Evolutionary conservation across 1,140 invertebrate species (phyloP).

Genomic region (Hylyphantes graminicola): DNA sequence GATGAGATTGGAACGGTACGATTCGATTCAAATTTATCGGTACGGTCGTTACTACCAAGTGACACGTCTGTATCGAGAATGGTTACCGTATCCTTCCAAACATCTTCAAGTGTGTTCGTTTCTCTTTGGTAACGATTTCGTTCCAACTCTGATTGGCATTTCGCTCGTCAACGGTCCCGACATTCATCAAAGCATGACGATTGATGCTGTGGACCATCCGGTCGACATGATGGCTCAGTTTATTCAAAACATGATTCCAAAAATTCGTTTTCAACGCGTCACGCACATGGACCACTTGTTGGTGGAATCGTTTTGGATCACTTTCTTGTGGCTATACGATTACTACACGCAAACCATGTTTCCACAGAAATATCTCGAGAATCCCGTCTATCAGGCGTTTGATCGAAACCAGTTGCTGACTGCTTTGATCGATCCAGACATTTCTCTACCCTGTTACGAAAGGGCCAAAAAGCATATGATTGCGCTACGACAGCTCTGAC

Average conservation of each 20-base stretch:
- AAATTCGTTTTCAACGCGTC: background rate
- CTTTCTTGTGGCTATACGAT: conserved; percentile 2
- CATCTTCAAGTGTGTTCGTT: background rate
- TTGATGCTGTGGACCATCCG: background rate
- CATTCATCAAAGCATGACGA: background rate
- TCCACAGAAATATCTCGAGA: conserved; percentile 28
- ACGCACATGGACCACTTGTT: background rate
- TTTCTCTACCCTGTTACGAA: background rate
- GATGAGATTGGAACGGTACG: background rate
- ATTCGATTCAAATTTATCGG: conserved; percentile 11
- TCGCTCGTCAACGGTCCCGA: background rate
- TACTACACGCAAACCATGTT: background rate
- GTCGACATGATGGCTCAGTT: background rate
- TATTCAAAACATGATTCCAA: background rate
- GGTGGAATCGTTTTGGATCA: background rate
- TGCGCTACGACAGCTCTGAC: accelerated
- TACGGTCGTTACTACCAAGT: background rate
- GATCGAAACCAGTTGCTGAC: conserved; percentile 17
- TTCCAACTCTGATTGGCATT: background rate
- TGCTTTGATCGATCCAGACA: background rate
- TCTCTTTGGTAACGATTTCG: conserved; percentile 29
- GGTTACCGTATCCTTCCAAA: background rate
- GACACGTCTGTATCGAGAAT: background rate
- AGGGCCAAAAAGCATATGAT: background rate
- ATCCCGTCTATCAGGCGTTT: background rate